Base-by-base conservation (phyloP, 1,140 invertebrate genomes). In the Augochlora pura region DNA sequence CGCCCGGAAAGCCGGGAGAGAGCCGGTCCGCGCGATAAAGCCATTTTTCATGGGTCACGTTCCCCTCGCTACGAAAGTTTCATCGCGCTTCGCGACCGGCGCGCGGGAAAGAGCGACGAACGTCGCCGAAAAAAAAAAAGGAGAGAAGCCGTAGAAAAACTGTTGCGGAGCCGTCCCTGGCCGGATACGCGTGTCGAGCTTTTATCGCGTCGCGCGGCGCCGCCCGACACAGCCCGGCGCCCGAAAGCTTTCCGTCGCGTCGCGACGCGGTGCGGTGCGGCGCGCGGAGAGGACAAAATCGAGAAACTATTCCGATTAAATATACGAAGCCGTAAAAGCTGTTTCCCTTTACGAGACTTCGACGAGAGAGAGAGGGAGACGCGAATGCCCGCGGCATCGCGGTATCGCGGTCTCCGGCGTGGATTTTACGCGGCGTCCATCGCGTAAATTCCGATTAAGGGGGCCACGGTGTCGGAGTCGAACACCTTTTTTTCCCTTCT, bases 21-120 rank as follows among this genome's bases (percentile, higher is more conserved):
- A 42, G 42, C 42, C 67, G 46, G 39, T 23, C 77, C 72, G 77
- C 54, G 57, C 81, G 82, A 77, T 62, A 66, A 81, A 73, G 78
- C 81, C 52, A 78, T 81, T 85, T 84, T 84, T 85, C 82, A 69
- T 16, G 52, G 64, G n/a, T 59, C 54, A 38, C 72, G 39, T 32
- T 46, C 63, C 49, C 21, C 18, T n/a, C 39, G 71, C 46, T 57
- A 67, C 69, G 77, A 81, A 85, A 85, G 75, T 85, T 72, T 72
- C 49, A 67, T 84, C 82, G 62, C 82, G 73, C n/a, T 82, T 42
- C 69, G 23, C 25, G 68, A 63, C 46, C 71, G 8, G 39, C 10
- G n/a, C 2, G n/a, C 62, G 25, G n/a, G 46, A 16, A 5, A 39
- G 14, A 12, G 0, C 27, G 54, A 14, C 39, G 23, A 57, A 8